Evolutionary conservation across 1,140 invertebrate genomes (phyloP).

Genomic region (Calosoma granatense): DNA sequence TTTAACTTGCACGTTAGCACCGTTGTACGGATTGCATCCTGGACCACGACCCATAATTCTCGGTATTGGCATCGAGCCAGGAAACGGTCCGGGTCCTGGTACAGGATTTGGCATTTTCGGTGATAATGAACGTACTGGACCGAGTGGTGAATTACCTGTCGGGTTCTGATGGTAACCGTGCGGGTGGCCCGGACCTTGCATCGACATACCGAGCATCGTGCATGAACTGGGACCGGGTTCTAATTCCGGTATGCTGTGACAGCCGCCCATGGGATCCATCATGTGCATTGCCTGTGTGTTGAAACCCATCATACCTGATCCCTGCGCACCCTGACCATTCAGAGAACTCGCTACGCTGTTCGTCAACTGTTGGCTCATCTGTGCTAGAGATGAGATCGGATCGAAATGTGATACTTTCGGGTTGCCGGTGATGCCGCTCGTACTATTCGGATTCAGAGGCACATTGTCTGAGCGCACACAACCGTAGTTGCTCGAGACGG

Average conservation of each 20-base stretch:
- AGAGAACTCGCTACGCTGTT: constrained; percentile 51
- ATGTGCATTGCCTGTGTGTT: constrained; percentile 47
- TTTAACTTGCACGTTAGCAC: constrained; percentile 86
- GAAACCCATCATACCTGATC: constrained; percentile 47
- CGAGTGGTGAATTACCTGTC: constrained; percentile 34
- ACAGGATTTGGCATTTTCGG: constrained; percentile 30
- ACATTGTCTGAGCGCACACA: constrained; percentile 61
- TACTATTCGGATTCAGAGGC: constrained; percentile 70
- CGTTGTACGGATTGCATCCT: constrained; percentile 60
- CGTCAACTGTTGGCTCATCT: constrained; percentile 87
- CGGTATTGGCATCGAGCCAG: constrained; percentile 34
- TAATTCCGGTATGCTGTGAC: constrained; percentile 32
- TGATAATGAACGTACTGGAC: constrained; percentile 33
- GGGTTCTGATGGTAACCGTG: constrained; percentile 20
- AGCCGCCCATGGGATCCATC: constrained; percentile 34
- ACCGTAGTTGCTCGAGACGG: constrained; percentile 27
- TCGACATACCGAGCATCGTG: constrained; percentile 31
- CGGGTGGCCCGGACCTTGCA: constrained; percentile 33
- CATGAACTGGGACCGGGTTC: constrained; percentile 28
- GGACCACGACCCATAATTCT: constrained; percentile 42
- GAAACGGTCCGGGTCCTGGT: constrained; percentile 27
- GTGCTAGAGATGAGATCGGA: constrained; percentile 84
- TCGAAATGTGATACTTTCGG: constrained; percentile 65
- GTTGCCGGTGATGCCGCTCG: constrained; percentile 46
- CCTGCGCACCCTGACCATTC: constrained; percentile 40